These are phyloP conservation scores for Lanius ludovicianus DNA, from an alignment of 2,113 vertebrate genomes.

Conservation along the genomic window DNA sequence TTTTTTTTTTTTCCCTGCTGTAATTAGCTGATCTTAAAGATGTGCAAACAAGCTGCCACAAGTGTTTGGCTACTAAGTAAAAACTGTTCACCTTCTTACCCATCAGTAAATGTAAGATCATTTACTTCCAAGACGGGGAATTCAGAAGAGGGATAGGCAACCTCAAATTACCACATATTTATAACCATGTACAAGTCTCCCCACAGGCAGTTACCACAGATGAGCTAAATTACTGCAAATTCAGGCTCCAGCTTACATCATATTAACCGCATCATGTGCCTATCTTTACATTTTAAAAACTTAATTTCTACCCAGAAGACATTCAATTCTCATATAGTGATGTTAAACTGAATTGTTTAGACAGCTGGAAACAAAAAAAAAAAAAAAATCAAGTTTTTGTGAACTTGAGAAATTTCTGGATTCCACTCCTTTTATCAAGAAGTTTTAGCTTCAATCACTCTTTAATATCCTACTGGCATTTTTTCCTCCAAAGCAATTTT, in stretches of 20 bases:
- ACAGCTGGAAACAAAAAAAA: not conserved
- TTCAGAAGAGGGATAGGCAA: conserved; percentile 67
- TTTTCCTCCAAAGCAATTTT: not conserved
- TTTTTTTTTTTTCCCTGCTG: not conserved
- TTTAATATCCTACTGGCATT: not conserved
- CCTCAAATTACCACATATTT: conserved; percentile 65
- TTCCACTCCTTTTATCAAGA: not conserved
- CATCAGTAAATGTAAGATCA: conserved; percentile 52
- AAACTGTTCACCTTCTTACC: conserved; percentile 30
- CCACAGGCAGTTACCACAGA: conserved; percentile 63
- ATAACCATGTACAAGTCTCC: conserved; percentile 55
- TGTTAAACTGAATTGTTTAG: not conserved
- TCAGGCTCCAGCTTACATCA: conserved; percentile 37
- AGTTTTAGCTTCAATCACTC: not conserved
- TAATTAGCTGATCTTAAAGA: conserved; percentile 48
- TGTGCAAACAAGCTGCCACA: conserved; percentile 50
- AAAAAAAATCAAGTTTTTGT: not conserved
- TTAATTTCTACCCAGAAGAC: conserved; percentile 4
- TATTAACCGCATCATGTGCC: not conserved
- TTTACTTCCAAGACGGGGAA: conserved; percentile 62
- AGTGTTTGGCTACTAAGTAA: conserved; percentile 46
- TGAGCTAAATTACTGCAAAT: conserved; percentile 57
- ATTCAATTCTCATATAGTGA: not conserved
- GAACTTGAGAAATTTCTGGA: not conserved
- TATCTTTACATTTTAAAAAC: conserved; percentile 27